These are phyloP conservation scores for Sylvilagus bachmani DNA, from an alignment of 2,113 vertebrate species.

Conservation along the genomic window DNA sequence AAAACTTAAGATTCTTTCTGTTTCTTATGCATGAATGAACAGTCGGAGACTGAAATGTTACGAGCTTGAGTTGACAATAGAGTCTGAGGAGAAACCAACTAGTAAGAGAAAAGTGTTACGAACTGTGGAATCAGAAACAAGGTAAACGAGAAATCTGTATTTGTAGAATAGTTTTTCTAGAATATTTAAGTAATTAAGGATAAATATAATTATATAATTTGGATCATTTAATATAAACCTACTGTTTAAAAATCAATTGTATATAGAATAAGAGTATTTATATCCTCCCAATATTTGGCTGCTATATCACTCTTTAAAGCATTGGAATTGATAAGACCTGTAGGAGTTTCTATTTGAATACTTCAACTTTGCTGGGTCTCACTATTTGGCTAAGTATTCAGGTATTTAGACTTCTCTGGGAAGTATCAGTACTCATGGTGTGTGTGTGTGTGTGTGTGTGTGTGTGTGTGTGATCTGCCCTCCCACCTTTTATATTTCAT, in stretches of 20 bases:
- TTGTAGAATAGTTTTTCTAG: neutral
- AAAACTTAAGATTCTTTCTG: slow-evolving; percentile 16
- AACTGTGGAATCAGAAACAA: neutral
- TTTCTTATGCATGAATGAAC: slow-evolving; percentile 9
- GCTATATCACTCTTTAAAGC: neutral
- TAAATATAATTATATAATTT: neutral
- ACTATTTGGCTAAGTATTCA: neutral
- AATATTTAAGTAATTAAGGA: neutral
- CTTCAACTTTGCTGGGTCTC: neutral
- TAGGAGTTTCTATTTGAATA: neutral
- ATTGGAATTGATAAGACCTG: neutral
- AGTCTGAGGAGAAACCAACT: neutral
- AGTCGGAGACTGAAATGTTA: neutral
- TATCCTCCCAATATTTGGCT: neutral
- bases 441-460: neutral
- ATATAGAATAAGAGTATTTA: neutral
- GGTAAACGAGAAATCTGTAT: neutral
- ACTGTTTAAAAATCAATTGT: neutral
- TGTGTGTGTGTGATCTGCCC: neutral
- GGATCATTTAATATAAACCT: neutral
- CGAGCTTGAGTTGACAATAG: neutral
- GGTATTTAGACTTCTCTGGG: neutral
- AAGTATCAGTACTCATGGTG: neutral
- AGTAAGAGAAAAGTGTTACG: neutral
- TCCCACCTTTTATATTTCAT: neutral